Conservation (phyloP, 2,113 vertebrate species). For the Hirundichthys speculiger region DNA sequence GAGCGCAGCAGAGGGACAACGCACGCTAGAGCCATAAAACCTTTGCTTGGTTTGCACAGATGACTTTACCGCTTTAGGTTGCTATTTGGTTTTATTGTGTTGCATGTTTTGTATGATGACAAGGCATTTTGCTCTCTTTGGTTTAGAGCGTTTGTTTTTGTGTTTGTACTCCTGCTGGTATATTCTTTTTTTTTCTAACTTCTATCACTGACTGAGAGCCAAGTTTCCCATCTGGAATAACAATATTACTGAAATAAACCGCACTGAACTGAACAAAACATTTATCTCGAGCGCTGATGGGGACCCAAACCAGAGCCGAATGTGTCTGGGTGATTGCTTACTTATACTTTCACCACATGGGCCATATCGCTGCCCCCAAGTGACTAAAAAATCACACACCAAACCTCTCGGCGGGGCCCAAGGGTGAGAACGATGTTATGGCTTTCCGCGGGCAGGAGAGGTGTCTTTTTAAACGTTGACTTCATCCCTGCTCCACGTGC, state of each 20-base stretch:
- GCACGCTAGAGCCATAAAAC: too few species aligned
- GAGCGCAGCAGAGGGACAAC: too few species aligned
- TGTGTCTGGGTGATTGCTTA: conserved; percentile 6
- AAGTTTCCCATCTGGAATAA: conserved; percentile 7
- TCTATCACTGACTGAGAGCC: too few species aligned
- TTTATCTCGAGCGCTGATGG: not conserved
- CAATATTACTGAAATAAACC: not conserved
- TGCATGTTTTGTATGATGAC: not conserved
- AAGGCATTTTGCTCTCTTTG: not conserved
- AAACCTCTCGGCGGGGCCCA: conserved; percentile 27
- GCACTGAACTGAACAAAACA: not conserved
- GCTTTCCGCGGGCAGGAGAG: conserved; percentile 18
- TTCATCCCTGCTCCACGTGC: conserved; percentile 29
- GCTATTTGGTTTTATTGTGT: not conserved
- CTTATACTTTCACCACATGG: conserved; percentile 11
- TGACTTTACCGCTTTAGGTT: not conserved
- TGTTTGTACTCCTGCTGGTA: not conserved
- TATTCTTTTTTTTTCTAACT: too few species aligned
- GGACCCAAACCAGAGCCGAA: conserved; percentile 1
- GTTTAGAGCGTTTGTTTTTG: not conserved
- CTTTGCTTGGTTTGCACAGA: not conserved
- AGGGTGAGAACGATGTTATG: conserved; percentile 31
- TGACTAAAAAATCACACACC: not conserved
- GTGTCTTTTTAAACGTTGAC: conserved; percentile 33
- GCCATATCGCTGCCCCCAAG: not conserved